phyloP scores from a whole-genome alignment of 37 sponge, comb jelly and placozoan species.

The Axinella damicornis region DNA sequence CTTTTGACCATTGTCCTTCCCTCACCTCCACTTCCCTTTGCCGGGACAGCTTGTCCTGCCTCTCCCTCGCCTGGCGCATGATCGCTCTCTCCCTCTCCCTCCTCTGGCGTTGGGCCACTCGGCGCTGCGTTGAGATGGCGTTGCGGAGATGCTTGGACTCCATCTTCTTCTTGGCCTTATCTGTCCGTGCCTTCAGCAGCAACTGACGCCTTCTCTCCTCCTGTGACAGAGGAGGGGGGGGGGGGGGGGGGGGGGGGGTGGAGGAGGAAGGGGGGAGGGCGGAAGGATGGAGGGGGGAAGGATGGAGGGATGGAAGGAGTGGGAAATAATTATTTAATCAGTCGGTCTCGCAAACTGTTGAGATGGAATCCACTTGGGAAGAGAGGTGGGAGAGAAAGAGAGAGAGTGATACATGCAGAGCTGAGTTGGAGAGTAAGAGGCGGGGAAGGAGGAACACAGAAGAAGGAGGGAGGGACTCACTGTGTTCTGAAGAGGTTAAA shows the following conservation, averaged over 20 bases:
- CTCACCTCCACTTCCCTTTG: slow-evolving; percentile 65
- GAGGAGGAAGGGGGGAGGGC: no score
- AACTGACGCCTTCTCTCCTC: slow-evolving; percentile 65
- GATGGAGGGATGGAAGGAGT: no score
- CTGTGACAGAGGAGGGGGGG: slow-evolving; percentile 13
- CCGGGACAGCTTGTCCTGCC: slow-evolving; percentile 40
- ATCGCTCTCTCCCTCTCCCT: slow-evolving; percentile 55
- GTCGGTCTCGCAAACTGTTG: no score
- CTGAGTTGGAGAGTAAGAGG: no score
- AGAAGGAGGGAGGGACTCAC: no score
- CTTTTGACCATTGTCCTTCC: not conserved
- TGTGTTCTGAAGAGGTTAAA: no score
- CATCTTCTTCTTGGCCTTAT: slow-evolving; percentile 42
- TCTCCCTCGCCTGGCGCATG: slow-evolving; percentile 44
- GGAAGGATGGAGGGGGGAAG: no score
- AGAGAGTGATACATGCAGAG: no score
- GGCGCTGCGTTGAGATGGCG: slow-evolving; percentile 43
- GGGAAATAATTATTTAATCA: no score
- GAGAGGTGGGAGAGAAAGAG: no score
- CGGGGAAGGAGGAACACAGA: no score
- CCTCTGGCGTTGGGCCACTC: slow-evolving; percentile 59
- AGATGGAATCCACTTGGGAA: no score
- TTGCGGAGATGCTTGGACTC: slow-evolving; percentile 9
- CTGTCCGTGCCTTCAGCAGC: slow-evolving; percentile 60
- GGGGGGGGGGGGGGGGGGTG: not conserved